Evolutionary conservation across 1,140 invertebrate genomes (phyloP).

Genomic region (Portunus trituberculatus): DNA sequence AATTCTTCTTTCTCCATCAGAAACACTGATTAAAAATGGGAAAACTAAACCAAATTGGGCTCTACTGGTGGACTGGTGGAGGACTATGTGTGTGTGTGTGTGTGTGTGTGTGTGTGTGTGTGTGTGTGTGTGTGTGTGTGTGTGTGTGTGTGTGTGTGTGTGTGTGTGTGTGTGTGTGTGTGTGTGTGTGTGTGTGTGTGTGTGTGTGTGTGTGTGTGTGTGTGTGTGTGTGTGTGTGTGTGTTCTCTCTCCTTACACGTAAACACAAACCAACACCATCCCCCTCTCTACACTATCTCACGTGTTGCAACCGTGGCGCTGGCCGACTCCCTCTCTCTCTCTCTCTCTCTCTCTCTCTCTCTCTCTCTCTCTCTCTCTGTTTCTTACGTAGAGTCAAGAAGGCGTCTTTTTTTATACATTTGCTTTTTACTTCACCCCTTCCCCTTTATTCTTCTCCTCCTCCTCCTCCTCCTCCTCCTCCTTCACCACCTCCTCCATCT

Average conservation of each 20-base stretch:
- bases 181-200: neutral
- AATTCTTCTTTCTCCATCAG: too few species aligned
- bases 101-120: neutral
- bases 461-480: neutral
- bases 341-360: neutral
- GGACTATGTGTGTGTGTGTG: neutral
- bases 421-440: neutral
- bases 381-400: neutral
- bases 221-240: neutral
- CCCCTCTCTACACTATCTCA: neutral
- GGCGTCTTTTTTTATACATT: neutral
- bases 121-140: too few species aligned
- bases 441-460: neutral
- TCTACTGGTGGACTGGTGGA: too few species aligned
- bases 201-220: neutral
- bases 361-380: neutral
- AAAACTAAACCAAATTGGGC: too few species aligned
- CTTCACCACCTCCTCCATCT: neutral
- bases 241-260: neutral
- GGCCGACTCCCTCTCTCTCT: neutral
- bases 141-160: neutral
- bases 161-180: too few species aligned
- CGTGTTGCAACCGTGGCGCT: neutral
- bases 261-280: neutral
- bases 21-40: too few species aligned